A percentile compares a stretch with the other conserved stretches of the same genome.
These are phyloP conservation scores for Allolobophora icterica DNA, from an alignment of 2,888 invertebrate genomes.

Conservation along the genomic window DNA sequence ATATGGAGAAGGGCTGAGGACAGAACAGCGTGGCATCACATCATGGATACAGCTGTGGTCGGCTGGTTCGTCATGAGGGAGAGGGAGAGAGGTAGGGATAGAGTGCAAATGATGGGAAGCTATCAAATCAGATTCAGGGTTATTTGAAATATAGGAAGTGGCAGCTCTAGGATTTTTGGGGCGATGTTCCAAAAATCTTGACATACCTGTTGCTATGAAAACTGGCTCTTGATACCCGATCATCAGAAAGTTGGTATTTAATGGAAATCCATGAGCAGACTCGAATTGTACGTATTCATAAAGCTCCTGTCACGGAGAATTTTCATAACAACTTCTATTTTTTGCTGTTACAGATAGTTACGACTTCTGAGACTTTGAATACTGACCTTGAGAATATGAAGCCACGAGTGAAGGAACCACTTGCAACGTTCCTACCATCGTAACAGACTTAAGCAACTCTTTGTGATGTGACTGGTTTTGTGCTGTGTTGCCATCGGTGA, in stretches of 20 bases:
- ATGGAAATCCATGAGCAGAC: neutral
- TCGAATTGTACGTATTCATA: neutral
- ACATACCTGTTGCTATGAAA: neutral
- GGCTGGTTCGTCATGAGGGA: no score
- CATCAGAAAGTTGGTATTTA: neutral
- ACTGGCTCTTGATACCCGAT: neutral
- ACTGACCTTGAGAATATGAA: conserved; percentile 19
- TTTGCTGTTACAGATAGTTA: neutral
- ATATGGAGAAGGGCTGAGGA: no score
- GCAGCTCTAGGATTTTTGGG: neutral
- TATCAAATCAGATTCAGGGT: neutral
- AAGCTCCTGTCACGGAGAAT: neutral
- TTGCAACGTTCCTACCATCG: conserved; percentile 18
- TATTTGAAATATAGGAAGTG: neutral
- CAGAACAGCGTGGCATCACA: no score
- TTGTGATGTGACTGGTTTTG: neutral
- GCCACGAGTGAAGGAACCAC: neutral
- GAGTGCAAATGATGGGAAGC: neutral
- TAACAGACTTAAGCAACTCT: neutral
- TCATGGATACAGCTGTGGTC: no score
- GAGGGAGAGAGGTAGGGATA: no score
- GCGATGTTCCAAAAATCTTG: neutral
- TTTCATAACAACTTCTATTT: neutral
- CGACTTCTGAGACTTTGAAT: neutral
- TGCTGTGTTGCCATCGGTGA: neutral